Evolutionary conservation across 2,888 invertebrate genomes (phyloP), one percentile per base, ranked within the genome.

Genomic region (Cordylochernes scorpioides): DNA sequence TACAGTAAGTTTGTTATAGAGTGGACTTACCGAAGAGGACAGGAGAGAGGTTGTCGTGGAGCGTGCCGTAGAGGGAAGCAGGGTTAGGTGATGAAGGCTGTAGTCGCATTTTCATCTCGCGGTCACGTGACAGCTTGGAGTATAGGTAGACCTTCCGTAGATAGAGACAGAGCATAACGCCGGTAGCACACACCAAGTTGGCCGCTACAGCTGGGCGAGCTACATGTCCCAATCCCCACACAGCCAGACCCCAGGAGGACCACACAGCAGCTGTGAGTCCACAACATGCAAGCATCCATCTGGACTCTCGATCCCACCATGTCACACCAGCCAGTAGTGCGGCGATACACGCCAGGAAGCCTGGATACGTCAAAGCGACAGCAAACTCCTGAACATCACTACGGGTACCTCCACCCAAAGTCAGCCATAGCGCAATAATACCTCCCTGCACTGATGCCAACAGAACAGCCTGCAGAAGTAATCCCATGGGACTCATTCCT

Each of bases 401-500:
- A 6, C 49, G 30, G 38, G 39, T 39, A 2, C 36, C 29, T 8
- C 34, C 29, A 9, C 35, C 40, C 4, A 57, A 42, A 22, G 54
- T 48, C 12, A 58, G 44, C 56, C 57, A 57, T 24, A 55, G 53
- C 3, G 49, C 45, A 12, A 49, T 49, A 15, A 58, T 46, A 25
- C 53, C 46, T 13, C 51, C 46, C 43, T 57, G 56, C 6, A 58
- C 49, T 7, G 49, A 32, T 8, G 45, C 39, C n/a, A 58, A 38
- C 17, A 49, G 42, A 3, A 49, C 25, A 1, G 51, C 46, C 8
- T 52, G 44, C 22, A 50, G 43, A 30, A 54, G 45, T 3, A 56
- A 45, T 2, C 53, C 52, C 25, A 47, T 40, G 3, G 54, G 53
- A 15, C 47, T 46, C 32, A 36, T 36, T 4, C 38, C 31, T 8